phyloP scores from a whole-genome alignment of 92 coral and sea anemone species.

The Muricea muricata region DNA sequence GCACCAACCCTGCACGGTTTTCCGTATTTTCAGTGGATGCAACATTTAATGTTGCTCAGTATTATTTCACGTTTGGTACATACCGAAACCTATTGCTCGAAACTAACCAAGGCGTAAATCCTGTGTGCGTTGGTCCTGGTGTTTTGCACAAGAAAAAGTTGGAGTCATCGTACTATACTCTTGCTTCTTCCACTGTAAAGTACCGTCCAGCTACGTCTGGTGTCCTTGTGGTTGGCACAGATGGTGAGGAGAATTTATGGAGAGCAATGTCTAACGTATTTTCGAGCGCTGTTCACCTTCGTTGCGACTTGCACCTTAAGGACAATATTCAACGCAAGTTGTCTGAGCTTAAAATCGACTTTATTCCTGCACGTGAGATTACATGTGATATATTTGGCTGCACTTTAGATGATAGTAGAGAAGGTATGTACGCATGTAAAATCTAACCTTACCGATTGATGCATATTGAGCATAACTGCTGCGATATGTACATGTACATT shows the following conservation, averaged over 20 bases:
- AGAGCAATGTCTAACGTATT: background rate
- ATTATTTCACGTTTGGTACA: conserved; percentile 51
- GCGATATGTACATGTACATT: no score
- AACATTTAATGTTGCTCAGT: conserved; percentile 52
- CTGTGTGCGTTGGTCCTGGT: conserved; percentile 49
- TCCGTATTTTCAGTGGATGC: conserved; percentile 43
- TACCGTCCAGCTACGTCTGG: conserved; percentile 34
- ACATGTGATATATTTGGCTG: conserved; percentile 51
- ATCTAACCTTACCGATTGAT: no score
- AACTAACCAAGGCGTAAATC: conserved; percentile 19
- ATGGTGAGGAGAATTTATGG: conserved; percentile 30
- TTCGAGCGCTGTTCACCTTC: conserved; percentile 39
- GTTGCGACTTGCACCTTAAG: conserved; percentile 60
- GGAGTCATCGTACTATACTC: conserved; percentile 41
- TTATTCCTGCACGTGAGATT: no score
- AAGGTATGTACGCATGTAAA: no score
- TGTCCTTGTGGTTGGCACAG: conserved; percentile 47
- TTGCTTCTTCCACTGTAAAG: conserved; percentile 38
- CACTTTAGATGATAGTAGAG: conserved; percentile 5
- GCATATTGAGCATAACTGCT: no score
- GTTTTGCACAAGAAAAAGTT: conserved; percentile 42
- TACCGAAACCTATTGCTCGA: conserved; percentile 40
- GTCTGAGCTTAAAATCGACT: conserved; percentile 37
- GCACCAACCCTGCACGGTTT: conserved; percentile 34
- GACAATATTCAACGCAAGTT: conserved; percentile 61